A percentile compares a stretch with the other conserved stretches of the same genome.
Conservation (phyloP, 2,113 vertebrate species). For the Nannospalax galili region DNA sequence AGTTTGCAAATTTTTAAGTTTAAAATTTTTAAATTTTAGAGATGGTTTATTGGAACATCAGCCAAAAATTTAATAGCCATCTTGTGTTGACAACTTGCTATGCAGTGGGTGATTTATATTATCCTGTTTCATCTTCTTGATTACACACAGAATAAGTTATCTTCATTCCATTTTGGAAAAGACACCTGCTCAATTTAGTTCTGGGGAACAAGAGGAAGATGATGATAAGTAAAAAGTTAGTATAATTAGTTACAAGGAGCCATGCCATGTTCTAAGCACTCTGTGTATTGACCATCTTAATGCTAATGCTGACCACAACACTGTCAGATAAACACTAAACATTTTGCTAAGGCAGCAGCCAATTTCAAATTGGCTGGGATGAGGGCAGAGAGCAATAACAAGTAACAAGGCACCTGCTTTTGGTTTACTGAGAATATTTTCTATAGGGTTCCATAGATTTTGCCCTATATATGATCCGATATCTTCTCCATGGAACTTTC, state of each 20-base stretch:
- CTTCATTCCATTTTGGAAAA: background rate
- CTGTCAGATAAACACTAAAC: background rate
- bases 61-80: background rate
- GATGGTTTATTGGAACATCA: background rate
- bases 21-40: too few species aligned
- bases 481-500: background rate
- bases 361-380: background rate
- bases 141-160: background rate
- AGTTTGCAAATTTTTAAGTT: background rate
- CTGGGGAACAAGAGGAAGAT: background rate
- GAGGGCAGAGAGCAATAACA: background rate
- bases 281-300: background rate
- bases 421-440: background rate
- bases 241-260: background rate
- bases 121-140: background rate
- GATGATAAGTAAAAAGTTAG: background rate
- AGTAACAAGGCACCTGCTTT: background rate
- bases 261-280: background rate
- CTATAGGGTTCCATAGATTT: background rate
- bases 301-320: background rate
- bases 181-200: background rate
- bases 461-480: background rate
- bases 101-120: background rate
- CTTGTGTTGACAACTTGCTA: background rate
- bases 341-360: background rate